phyloP scores from a whole-genome alignment of 2,113 vertebrate genomes.

The Ciconia boyciana region DNA sequence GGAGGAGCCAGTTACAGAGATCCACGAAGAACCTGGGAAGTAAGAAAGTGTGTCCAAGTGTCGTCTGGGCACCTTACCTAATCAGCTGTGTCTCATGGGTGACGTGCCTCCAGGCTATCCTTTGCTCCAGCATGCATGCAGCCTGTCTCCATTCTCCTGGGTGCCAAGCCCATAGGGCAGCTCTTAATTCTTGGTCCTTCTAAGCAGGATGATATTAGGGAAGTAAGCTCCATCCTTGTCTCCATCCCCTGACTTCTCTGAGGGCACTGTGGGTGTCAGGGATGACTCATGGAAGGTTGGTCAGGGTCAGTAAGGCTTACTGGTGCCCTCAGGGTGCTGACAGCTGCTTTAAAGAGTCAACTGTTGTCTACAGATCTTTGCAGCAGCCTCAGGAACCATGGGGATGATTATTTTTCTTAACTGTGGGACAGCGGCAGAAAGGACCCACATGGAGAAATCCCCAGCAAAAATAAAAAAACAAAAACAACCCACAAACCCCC shows the following conservation, averaged over 20 bases:
- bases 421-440: neutral
- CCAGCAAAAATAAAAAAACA: neutral
- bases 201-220: neutral
- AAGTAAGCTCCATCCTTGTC: neutral
- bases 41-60: neutral
- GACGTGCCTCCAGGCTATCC: neutral
- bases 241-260: neutral
- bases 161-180: neutral
- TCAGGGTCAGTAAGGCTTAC: neutral
- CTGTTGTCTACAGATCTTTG: neutral
- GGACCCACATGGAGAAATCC: neutral
- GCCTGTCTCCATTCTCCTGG: neutral
- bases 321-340: neutral
- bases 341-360: neutral
- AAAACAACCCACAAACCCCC: neutral
- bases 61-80: neutral
- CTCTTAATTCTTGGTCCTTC: neutral
- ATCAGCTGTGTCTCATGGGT: neutral
- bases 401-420: neutral
- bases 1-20: neutral
- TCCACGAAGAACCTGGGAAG: fast-evolving
- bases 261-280: neutral
- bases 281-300: fast-evolving
- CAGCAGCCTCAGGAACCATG: neutral
- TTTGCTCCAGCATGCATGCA: neutral